These are phyloP conservation scores for Drosophila seguyi DNA, from an alignment of 1,140 invertebrate species.

Conservation along the genomic window DNA sequence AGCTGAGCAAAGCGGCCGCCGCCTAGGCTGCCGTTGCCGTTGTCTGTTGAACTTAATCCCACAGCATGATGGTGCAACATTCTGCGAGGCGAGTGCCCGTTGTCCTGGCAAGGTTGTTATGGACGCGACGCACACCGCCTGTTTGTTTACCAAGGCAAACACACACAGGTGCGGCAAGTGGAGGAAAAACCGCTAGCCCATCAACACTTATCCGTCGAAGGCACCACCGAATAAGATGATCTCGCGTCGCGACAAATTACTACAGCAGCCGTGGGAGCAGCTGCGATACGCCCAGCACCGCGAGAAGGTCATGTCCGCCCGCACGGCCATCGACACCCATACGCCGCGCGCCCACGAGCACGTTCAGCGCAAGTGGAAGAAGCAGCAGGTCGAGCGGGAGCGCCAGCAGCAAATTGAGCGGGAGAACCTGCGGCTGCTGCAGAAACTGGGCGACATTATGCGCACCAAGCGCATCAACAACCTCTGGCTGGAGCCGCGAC, in stretches of 20 bases:
- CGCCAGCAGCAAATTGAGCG: conserved; percentile 86
- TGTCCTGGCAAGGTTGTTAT: conserved; percentile 83
- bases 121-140: conserved; percentile 58
- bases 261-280: conserved; percentile 85
- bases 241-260: conserved; percentile 85
- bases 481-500: conserved; percentile 86
- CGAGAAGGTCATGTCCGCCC: conserved; percentile 86
- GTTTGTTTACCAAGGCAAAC: conserved; percentile 70
- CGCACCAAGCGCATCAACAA: conserved; percentile 86
- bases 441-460: conserved; percentile 86
- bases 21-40: conserved; percentile 22
- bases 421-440: conserved; percentile 87
- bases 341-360: conserved; percentile 86
- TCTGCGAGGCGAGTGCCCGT: conserved; percentile 55
- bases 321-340: conserved; percentile 86
- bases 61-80: conserved; percentile 77
- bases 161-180: conserved; percentile 28
- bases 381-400: conserved; percentile 87
- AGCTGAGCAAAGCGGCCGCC: conserved; percentile 77
- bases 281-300: conserved; percentile 85
- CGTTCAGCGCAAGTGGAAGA: conserved; percentile 86
- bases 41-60: conserved; percentile 74
- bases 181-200: conserved; percentile 7
- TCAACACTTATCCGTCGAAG: conserved; percentile 25
- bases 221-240: conserved; percentile 75